A percentile compares a stretch with the other conserved stretches of the same genome.
These are phyloP conservation scores for Rhynchonema sp. DNA, from an alignment of 2,888 invertebrate genomes.

Conservation along the genomic window DNA sequence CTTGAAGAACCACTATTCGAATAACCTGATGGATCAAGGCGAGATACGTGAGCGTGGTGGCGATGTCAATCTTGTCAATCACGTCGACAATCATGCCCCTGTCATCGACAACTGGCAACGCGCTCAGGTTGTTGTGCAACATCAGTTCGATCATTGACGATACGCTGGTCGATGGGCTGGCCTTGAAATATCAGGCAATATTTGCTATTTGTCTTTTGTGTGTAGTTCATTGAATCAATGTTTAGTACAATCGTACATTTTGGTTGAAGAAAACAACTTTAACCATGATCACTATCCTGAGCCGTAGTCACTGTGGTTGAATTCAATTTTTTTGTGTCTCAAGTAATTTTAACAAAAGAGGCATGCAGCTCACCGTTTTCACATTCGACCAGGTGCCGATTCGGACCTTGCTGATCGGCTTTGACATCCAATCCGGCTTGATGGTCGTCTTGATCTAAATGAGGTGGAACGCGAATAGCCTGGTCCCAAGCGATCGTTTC, in stretches of 20 bases:
- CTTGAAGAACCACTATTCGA: too few relatives aligned
- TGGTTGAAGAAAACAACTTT: neutral
- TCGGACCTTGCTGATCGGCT: neutral
- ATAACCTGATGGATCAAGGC: too few relatives aligned
- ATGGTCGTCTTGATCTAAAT: neutral
- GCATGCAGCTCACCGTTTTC: neutral
- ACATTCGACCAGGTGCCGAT: neutral
- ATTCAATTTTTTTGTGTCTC: neutral
- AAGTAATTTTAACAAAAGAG: neutral
- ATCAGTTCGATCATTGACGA: neutral
- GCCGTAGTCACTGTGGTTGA: neutral
- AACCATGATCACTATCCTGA: too few relatives aligned
- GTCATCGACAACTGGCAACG: neutral
- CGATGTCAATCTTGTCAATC: neutral
- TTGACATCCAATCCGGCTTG: neutral
- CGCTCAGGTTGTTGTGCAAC: neutral
- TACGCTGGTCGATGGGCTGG: neutral
- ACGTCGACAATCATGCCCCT: neutral
- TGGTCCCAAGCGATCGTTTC: too few relatives aligned
- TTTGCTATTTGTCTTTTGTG: too few relatives aligned
- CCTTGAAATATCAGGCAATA: too few relatives aligned
- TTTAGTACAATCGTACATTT: too few relatives aligned
- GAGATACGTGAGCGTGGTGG: neutral
- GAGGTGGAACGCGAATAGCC: too few relatives aligned
- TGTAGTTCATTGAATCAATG: too few relatives aligned